Conservation (phyloP, 2,113 vertebrate species). For the Saguinus midas region DNA sequence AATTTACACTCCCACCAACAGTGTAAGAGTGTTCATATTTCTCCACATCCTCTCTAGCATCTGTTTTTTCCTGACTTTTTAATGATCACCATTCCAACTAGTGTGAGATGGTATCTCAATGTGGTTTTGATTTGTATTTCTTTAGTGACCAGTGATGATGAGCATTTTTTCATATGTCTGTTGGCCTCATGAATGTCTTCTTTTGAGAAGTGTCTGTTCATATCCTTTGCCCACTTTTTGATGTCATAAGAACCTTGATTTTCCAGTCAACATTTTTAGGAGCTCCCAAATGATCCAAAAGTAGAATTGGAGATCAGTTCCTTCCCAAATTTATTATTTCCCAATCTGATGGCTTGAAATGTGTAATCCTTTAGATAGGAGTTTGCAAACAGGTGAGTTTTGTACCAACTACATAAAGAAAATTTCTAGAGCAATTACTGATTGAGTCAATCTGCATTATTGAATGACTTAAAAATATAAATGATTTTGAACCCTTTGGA, state of each 20-base stretch:
- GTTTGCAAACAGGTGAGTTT: background rate
- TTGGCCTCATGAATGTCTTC: too few species aligned
- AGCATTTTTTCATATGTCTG: too few species aligned
- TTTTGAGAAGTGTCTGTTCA: too few species aligned
- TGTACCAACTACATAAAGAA: background rate
- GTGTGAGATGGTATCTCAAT: too few species aligned
- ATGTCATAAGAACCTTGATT: background rate
- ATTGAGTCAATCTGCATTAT: background rate
- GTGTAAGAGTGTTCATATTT: too few species aligned
- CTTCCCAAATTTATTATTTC: background rate
- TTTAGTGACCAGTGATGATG: too few species aligned
- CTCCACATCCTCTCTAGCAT: too few species aligned
- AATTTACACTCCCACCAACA: too few species aligned
- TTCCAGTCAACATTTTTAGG: background rate
- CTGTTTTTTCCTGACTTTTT: too few species aligned
- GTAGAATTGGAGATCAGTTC: background rate
- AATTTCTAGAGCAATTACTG: constrained; percentile 4
- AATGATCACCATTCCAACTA: too few species aligned
- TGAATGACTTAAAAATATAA: background rate
- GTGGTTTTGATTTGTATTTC: too few species aligned
- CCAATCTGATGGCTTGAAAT: background rate
- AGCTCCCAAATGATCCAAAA: background rate
- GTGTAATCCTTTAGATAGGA: background rate
- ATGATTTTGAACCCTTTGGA: background rate
- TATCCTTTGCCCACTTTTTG: too few species aligned